Base-by-base conservation (phyloP, 2,797 vertebrate species). In the Enteromius mattozi region DNA sequence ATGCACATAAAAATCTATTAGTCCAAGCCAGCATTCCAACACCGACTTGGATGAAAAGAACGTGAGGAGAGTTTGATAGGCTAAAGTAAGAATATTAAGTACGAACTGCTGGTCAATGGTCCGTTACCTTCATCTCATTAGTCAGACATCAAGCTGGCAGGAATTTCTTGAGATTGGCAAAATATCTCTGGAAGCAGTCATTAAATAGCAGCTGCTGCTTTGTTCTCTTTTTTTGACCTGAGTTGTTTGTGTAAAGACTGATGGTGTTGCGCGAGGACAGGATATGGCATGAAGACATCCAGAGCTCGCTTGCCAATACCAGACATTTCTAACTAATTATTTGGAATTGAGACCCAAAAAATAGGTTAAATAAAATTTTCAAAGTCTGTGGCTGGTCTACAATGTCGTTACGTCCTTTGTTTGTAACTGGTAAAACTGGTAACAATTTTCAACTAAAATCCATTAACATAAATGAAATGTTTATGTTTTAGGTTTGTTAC, bases 401-500 rank as follows among this genome's bases (percentile, higher is more conserved):
- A 56, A 69, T 68, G 72, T 51, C 81, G 35, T 65, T 37, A 2
- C 24, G 27, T 30, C 16, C 7, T 69, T 33, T 77, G 45, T 76
- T 61, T 72, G 33, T 42, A 40, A 40, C 7, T 40, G 40, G 40
- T 40, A 40, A 40, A 40, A 42, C 40, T 10, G 8, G 40, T 42
- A 42, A 10, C 40, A 10, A 42, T 2, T 10, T 10, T 42, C 40
- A 42, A 10, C 40, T 42, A 42, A 42, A 42, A 42, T 42, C 40
- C 40, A 42, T 42, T 10, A 42, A 42, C 40, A 42, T 10, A 42
- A 42, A 42, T 42, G 40, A 42, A 42, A 42, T 42, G 40, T 13
- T 30, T 81, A 14, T 75, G 24, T 66, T 80, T 45, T 82, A 99
- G 98, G 94, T 99, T 99, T 88, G 93, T 97, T 90, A 96, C 97